Evolutionary conservation across 2,888 invertebrate genomes (phyloP).

Genomic region (Aleiodes alternator): DNA sequence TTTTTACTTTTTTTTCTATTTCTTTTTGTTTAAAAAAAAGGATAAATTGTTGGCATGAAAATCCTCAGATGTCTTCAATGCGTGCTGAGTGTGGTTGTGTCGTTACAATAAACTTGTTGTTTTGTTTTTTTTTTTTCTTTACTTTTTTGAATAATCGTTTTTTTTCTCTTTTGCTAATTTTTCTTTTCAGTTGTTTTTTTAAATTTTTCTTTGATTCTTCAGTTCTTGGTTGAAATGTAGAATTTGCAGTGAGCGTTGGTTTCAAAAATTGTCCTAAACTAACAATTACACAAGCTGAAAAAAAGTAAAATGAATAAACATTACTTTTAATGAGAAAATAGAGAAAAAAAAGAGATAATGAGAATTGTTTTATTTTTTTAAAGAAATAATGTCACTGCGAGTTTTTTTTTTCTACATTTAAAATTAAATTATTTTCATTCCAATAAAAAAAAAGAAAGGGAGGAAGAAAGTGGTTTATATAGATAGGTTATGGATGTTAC

Average conservation of each 20-base stretch:
- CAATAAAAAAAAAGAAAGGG: conserved; percentile 6
- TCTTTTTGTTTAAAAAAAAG: conserved; percentile 59
- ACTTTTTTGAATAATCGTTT: conserved; percentile 66
- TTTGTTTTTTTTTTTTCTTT: not conserved
- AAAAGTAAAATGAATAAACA: conserved; percentile 62
- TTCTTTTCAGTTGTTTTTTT: conserved; percentile 51
- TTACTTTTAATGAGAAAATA: conserved; percentile 3
- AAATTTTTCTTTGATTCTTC: conserved; percentile 53
- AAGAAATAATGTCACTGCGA: conserved; percentile 7
- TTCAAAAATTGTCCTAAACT: conserved; percentile 75
- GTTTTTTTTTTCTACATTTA: not conserved
- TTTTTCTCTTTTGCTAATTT: conserved; percentile 56
- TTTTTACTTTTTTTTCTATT: conserved; percentile 27
- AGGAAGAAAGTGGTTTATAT: not conserved
- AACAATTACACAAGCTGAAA: conserved; percentile 83
- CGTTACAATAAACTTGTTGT: conserved; percentile 65
- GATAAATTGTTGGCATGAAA: conserved; percentile 78
- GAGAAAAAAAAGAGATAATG: not conserved
- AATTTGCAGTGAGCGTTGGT: conserved; percentile 76
- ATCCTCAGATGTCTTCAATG: conserved; percentile 94
- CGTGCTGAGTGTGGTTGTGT: conserved; percentile 89
- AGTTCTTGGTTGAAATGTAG: conserved; percentile 69
- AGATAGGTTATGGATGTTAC: conserved; percentile 24
- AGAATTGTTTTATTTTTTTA: not conserved
- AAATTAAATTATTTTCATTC: conserved; percentile 1